Evolutionary conservation across 2,797 vertebrate species (phyloP).

Genomic region (Gastrophryne carolinensis): DNA sequence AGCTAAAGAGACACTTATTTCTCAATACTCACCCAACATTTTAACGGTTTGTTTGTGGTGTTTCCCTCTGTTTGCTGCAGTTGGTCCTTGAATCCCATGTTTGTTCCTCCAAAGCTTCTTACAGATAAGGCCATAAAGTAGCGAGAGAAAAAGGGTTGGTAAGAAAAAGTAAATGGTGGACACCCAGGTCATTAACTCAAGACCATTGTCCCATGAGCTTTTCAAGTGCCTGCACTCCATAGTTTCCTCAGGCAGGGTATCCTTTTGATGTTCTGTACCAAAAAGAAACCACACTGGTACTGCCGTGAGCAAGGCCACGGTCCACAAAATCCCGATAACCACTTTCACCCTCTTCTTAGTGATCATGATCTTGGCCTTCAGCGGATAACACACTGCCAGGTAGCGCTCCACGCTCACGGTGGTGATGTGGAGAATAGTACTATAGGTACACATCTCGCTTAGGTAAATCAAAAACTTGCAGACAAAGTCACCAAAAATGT

Average conservation of each 20-base stretch:
- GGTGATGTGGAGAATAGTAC: constrained; percentile 79
- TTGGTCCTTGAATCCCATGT: constrained; percentile 21
- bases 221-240: constrained; percentile 71
- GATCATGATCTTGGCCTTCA: constrained; percentile 71
- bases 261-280: constrained; percentile 65
- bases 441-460: constrained; percentile 79
- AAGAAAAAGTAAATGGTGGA: constrained; percentile 80
- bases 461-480: constrained; percentile 77
- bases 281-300: constrained; percentile 72
- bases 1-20: no score
- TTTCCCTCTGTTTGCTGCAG: constrained; percentile 59
- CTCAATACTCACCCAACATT: constrained; percentile 75
- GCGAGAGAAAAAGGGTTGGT: constrained; percentile 67
- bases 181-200: constrained; percentile 70
- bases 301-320: constrained; percentile 66
- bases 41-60: constrained; percentile 69
- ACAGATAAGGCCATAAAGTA: constrained; percentile 77
- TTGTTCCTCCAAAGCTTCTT: constrained; percentile 70
- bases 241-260: constrained; percentile 11
- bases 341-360: constrained; percentile 68
- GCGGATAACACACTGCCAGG: constrained; percentile 75
- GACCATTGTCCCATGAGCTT: constrained; percentile 67
- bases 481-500: constrained; percentile 70
- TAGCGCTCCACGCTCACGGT: constrained; percentile 77
- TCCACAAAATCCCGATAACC: constrained; percentile 74